Evolutionary conservation across 2,113 vertebrate genomes (phyloP).

Genomic region (Pyxicephalus adspersus): DNA sequence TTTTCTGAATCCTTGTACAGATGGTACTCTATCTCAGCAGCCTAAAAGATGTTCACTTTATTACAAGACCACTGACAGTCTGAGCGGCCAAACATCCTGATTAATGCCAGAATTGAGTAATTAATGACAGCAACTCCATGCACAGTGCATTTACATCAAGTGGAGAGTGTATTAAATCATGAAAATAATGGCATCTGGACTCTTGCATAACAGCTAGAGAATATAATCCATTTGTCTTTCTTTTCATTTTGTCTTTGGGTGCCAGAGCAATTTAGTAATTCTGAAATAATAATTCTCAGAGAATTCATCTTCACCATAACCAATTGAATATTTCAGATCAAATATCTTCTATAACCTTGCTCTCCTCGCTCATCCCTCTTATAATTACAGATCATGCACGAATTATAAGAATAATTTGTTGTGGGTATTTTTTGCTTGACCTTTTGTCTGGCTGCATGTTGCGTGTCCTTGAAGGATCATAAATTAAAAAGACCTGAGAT

Average conservation of each 20-base stretch:
- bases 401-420: conserved; percentile 49
- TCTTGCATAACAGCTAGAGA: conserved; percentile 44
- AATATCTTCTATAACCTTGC: conserved; percentile 31
- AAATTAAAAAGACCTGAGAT: conserved; percentile 3
- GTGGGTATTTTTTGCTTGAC: conserved; percentile 35
- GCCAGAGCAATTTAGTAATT: conserved; percentile 21
- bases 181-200: conserved; percentile 49
- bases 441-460: conserved; percentile 24
- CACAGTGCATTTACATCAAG: conserved; percentile 52
- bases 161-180: conserved; percentile 49
- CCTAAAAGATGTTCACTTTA: conserved; percentile 34
- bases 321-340: conserved; percentile 48
- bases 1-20: not conserved
- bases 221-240: conserved; percentile 52
- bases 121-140: conserved; percentile 47
- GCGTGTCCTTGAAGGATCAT: conserved; percentile 26
- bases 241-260: conserved; percentile 46
- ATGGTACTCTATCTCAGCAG: not conserved
- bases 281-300: conserved; percentile 43
- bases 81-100: conserved; percentile 39
- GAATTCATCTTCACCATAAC: conserved; percentile 53
- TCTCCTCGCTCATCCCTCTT: conserved; percentile 7
- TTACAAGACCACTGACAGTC: conserved; percentile 41
- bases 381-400: conserved; percentile 47
- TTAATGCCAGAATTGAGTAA: conserved; percentile 49